Evolutionary conservation across 2,797 vertebrate species (phyloP).

Genomic region (Tokudaia tokunoshimensis): DNA sequence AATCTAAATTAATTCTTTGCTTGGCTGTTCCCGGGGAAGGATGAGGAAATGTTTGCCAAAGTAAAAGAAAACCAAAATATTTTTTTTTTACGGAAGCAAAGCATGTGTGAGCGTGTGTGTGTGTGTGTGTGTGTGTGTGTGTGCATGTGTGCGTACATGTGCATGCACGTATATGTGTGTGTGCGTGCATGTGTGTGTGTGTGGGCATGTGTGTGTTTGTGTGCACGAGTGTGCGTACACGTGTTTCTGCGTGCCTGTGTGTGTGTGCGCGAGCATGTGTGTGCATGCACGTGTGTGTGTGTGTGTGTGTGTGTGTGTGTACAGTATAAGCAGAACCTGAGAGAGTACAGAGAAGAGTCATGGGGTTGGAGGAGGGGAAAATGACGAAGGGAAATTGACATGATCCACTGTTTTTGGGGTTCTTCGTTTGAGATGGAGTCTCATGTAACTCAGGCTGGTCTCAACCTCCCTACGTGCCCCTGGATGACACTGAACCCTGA

Average conservation of each 20-base stretch:
- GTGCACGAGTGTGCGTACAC: too few relatives aligned
- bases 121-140: background rate
- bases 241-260: background rate
- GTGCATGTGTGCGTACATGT: background rate
- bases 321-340: background rate
- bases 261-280: background rate
- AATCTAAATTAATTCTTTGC: slow-evolving; percentile 76
- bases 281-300: background rate
- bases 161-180: background rate
- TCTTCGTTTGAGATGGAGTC: background rate
- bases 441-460: background rate
- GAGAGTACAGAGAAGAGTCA: background rate
- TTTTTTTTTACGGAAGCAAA: slow-evolving; percentile 31
- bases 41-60: slow-evolving; percentile 10
- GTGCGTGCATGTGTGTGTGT: background rate
- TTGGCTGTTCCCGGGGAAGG: background rate
- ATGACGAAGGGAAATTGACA: rapidly evolving
- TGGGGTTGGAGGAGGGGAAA: background rate
- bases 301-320: too few relatives aligned
- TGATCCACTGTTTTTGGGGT: background rate
- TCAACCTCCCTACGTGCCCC: background rate
- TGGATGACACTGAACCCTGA: background rate
- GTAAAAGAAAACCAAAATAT: slow-evolving; percentile 43
- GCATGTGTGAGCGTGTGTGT: background rate
- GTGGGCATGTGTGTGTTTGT: background rate